These are phyloP conservation scores for Rhizomys pruinosus DNA, from an alignment of 2,113 vertebrate species.

Conservation along the genomic window DNA sequence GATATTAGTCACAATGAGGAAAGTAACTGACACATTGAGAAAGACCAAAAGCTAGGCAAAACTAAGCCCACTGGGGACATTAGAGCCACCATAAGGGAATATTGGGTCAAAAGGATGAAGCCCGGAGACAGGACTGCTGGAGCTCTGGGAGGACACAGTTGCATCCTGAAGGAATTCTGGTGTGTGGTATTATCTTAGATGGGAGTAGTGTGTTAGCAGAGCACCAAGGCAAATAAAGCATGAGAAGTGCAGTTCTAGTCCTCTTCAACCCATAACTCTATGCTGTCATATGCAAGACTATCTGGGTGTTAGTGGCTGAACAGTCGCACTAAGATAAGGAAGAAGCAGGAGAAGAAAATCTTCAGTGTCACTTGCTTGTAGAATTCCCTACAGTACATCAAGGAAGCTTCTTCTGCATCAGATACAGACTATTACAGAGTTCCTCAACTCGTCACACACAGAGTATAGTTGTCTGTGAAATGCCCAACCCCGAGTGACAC, in stretches of 20 bases:
- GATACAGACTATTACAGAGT: no score
- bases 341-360: not conserved
- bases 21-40: not conserved
- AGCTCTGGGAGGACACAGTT: not conserved
- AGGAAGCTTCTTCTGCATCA: no score
- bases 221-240: not conserved
- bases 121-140: not conserved
- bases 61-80: not conserved
- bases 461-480: no score
- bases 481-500: no score
- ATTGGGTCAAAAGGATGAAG: not conserved
- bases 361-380: not conserved
- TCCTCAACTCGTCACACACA: no score
- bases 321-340: not conserved
- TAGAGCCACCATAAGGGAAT: not conserved
- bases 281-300: not conserved
- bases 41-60: not conserved
- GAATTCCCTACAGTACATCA: not conserved
- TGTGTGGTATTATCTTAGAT: not conserved
- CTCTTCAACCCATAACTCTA: not conserved
- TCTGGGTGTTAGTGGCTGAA: not conserved
- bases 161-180: not conserved
- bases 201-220: not conserved
- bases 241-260: not conserved
- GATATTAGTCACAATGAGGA: not conserved